phyloP scores from a whole-genome alignment of 2,797 vertebrate genomes.

The Anguilla marmorata region DNA sequence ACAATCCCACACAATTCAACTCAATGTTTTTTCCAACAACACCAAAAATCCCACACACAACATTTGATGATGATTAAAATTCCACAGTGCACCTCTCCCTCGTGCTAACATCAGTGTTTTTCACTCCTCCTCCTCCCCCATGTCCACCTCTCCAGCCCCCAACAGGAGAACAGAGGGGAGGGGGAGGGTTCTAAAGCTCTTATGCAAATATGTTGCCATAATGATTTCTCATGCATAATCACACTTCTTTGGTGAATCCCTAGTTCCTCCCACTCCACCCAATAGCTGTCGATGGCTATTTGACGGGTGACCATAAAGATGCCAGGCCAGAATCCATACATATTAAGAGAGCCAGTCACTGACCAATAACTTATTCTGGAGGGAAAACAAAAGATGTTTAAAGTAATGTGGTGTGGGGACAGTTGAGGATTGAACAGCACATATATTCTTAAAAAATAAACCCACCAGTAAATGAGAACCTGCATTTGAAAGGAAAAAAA shows the following conservation, averaged over 20 bases:
- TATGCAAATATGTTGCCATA: neutral
- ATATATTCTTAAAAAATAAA: neutral
- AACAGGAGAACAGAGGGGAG: neutral
- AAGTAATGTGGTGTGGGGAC: neutral
- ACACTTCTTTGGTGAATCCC: neutral
- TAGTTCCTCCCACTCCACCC: neutral
- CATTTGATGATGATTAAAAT: conserved; percentile 3
- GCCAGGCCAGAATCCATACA: neutral
- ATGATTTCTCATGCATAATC: neutral
- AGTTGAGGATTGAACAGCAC: neutral
- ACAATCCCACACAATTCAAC: neutral
- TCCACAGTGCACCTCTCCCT: neutral
- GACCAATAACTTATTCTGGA: neutral
- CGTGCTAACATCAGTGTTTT: neutral
- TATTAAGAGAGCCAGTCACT: neutral
- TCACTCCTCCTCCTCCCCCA: neutral
- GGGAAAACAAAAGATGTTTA: neutral
- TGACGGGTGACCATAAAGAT: neutral
- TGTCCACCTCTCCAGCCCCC: neutral
- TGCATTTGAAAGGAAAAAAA: neutral
- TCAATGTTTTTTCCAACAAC: neutral
- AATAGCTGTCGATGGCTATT: neutral
- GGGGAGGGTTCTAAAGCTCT: neutral
- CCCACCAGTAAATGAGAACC: neutral
- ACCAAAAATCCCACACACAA: neutral